Base-by-base conservation (phyloP, 1,140 invertebrate species). In the Drosophila saltans region DNA sequence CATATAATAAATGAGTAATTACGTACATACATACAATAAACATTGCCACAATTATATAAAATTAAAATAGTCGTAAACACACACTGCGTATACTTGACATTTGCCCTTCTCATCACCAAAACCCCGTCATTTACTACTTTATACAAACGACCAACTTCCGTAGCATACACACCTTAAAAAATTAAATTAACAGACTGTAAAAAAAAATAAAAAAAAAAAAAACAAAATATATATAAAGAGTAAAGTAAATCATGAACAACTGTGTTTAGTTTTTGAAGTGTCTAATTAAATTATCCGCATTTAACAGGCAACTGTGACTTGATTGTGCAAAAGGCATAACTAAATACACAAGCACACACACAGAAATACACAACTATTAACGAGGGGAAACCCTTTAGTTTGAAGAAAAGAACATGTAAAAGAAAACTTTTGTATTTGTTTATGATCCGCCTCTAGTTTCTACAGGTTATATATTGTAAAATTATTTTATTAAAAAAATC, bases 241-340 rank as follows among this genome's bases (percentile, higher is more conserved):
- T 65, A 78, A 72, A 70, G 58, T 57, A 77, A 78, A 73, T 72
- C 71, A 75, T 65, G 69, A 72, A 36, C 71, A 69, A 66, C 68
- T 75, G 58, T 88, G 69, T 86, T 86, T 83, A 89, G 84, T 52
- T 89, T 36, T 78, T 78, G 56, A 75, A 80, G 73, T 89, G 68
- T 89, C 80, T 88, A 88, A 88, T 89, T 89, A 70, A 88, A 88
- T 88, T 89, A 80, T 69, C 69, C 81, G 77, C 84, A 88, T 75
- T 89, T 88, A 89, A 83, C 84, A 72, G 72, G 52, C 76, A 72
- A 65, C 74, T 88, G 83, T 80, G 84, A 88, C 73, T 89, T 57
- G 83, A 80, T 86, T 88, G 82, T 88, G 83, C 83, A 88, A 88
- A 82, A 82, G 72, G 60, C 82, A 83, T 86, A 78, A 86, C 83